Base-by-base conservation (phyloP, 1,140 invertebrate species). In the Ips nitidus region DNA sequence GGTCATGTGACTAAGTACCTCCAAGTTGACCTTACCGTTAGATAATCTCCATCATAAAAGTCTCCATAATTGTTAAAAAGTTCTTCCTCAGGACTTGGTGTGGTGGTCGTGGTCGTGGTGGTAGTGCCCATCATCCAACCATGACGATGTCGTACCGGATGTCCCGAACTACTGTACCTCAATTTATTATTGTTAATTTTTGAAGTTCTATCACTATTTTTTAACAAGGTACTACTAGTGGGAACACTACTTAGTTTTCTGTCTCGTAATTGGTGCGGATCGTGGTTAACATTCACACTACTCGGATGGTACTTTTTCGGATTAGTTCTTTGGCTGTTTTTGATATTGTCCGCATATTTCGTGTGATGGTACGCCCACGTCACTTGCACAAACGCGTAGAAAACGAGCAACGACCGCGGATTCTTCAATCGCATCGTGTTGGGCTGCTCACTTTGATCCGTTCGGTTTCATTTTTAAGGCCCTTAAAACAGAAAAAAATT, bases 1-100 rank as follows among this genome's bases (percentile, higher is more conserved):
- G 22, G 22, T 22, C 22, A 22, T 22, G 22, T 22, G 22, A 22
- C 22, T 22, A 22, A 22, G 22, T 22, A 22, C 22, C 22, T 22
- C 22, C 22, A 22, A 22, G 22, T 22, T 22, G 22, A 22, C 22
- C 22, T 22, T 22, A 22, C 22, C 22, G 22, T 22, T 22, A 22
- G 22, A 22, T 22, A 22, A 22, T 61, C 50, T 38, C 56, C 66
- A 2, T 47, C 66, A 36, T 60, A 43, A 47, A 68, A 58, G 2
- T 68, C 66, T 2, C 66, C 66, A 68, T 68, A 68, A 6, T 58
- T 68, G 39, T 69, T 61, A 39, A 69, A 69, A 39, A 69, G 45
- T n/a, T 69, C 66, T 37, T 69, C 66, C 36, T 69, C 66, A 45
- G 59, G 59, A 60, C 57, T 67, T 8, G 40, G 50, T 8, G 58